A percentile compares a stretch with the other conserved stretches of the same genome.
Conservation (phyloP, 2,797 vertebrate species). For the Manis javanica region DNA sequence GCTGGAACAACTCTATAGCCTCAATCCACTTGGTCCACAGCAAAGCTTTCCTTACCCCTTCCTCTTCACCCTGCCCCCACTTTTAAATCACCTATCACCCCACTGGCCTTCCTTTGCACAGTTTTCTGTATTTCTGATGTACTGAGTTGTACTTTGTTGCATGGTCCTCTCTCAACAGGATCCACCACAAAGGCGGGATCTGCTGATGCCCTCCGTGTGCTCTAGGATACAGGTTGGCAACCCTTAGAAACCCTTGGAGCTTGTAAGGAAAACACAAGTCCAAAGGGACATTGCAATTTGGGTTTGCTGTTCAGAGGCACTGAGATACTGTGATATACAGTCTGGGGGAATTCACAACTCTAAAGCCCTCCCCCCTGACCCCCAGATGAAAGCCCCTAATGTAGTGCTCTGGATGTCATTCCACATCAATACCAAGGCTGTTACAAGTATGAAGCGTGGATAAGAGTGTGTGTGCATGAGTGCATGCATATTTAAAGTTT, state of each 20-base stretch:
- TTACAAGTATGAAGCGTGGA: not conserved
- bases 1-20: not conserved
- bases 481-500: not conserved
- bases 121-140: not conserved
- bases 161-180: not conserved
- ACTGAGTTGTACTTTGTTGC: not conserved
- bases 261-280: not conserved
- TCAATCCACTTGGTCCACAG: rapidly evolving
- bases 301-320: not conserved
- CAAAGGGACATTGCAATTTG: not conserved
- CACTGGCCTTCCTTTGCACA: not conserved
- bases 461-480: not conserved
- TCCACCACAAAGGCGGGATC: rapidly evolving
- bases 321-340: not conserved
- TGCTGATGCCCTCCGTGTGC: not conserved
- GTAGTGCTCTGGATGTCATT: not conserved
- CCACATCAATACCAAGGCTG: not conserved
- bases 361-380: not conserved
- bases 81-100: not conserved
- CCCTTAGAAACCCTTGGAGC: not conserved
- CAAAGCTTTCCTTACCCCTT: not conserved
- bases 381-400: no score
- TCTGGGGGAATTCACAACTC: not conserved
- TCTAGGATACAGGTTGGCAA: not conserved
- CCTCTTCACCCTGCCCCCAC: not conserved